Evolutionary conservation across 2,888 invertebrate genomes (phyloP).

Genomic region (Lasioglossum pauxillum): DNA sequence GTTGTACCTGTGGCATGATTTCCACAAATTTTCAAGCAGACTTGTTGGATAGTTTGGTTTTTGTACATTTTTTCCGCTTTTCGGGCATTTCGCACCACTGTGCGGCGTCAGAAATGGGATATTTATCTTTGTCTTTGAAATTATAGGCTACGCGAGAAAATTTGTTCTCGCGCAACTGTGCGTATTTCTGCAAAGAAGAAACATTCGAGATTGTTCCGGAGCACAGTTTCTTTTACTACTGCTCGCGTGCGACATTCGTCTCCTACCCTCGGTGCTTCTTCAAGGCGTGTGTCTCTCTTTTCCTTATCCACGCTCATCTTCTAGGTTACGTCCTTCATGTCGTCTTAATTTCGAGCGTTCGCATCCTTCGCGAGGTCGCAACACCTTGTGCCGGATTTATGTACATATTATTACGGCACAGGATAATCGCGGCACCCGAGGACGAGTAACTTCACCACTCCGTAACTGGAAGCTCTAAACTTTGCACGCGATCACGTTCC

Average conservation of each 20-base stretch:
- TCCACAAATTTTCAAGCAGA: too few species aligned
- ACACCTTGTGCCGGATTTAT: constrained; percentile 28
- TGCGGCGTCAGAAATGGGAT: constrained; percentile 33
- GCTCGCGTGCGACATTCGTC: constrained; percentile 8
- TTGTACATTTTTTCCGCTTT: too few species aligned
- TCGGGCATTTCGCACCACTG: too few species aligned
- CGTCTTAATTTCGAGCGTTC: constrained; percentile 53
- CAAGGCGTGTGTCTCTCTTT: not conserved
- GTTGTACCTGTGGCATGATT: too few species aligned
- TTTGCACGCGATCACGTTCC: constrained; percentile 15
- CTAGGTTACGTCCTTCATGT: constrained; percentile 16
- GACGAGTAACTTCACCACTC: not conserved
- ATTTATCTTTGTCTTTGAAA: constrained; percentile 56
- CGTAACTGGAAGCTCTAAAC: constrained; percentile 19
- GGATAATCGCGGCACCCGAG: not conserved
- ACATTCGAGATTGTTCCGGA: constrained; percentile 24
- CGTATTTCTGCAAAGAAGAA: constrained; percentile 44
- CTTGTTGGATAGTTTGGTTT: too few species aligned
- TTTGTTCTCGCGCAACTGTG: constrained; percentile 59
- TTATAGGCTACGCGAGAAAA: constrained; percentile 64
- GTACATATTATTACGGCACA: constrained; percentile 20
- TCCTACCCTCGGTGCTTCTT: not conserved
- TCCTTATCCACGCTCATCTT: not conserved
- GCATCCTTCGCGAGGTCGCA: constrained; percentile 24
- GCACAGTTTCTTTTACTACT: constrained; percentile 60